A percentile compares a stretch with the other conserved stretches of the same genome.
Evolutionary conservation across 2,888 invertebrate genomes (phyloP).

Genomic region (Sipha maydis): DNA sequence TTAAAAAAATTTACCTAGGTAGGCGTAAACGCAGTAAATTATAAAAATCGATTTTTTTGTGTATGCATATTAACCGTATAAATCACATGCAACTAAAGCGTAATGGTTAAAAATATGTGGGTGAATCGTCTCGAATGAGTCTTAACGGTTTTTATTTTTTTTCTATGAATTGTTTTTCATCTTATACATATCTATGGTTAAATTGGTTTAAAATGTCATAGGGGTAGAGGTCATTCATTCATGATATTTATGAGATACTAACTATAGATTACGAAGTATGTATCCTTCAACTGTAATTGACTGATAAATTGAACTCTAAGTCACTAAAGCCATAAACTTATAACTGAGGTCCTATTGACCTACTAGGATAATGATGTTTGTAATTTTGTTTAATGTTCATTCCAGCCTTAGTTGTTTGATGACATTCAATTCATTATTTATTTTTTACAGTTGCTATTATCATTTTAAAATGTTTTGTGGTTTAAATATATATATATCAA

Average conservation of each 20-base stretch:
- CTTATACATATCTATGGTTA: conserved; percentile 23
- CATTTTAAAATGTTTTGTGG: background rate
- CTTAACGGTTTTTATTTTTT: conserved; percentile 16
- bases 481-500: background rate
- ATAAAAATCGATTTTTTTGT: conserved; percentile 40
- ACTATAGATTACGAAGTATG: conserved; percentile 39
- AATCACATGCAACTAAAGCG: background rate
- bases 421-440: background rate
- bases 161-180: background rate
- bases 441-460: background rate
- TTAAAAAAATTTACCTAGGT: conserved; percentile 17
- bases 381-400: background rate
- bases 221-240: conserved; percentile 47
- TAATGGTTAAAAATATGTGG: background rate
- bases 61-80: background rate
- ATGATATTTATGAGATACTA: conserved; percentile 45
- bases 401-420: background rate
- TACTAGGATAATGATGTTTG: conserved; percentile 25
- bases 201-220: conserved; percentile 46
- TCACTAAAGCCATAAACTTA: conserved; percentile 25
- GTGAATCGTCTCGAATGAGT: background rate
- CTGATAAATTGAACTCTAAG: conserved; percentile 35
- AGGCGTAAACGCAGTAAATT: background rate
- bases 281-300: conserved; percentile 59
- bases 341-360: conserved; percentile 4